Base-by-base conservation (phyloP, 1,140 invertebrate species). In the Drosophila virilis region DNA sequence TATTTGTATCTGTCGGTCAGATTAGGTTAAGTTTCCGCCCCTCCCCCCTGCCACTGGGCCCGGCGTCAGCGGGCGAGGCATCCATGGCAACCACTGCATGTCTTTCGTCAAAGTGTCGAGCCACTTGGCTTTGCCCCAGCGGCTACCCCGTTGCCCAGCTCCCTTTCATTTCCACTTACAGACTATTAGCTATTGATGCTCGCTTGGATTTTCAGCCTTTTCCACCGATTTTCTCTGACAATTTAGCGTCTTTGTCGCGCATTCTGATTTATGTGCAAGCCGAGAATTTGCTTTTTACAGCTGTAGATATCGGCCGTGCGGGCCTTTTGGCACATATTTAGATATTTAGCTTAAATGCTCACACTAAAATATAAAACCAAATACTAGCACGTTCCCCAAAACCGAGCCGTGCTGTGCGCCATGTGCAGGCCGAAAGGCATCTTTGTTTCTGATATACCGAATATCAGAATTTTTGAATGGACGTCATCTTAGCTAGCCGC, bases 1-100 rank as follows among this genome's bases (percentile, higher is more conserved):
- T 88, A 88, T 88, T 88, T 88, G 84, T 88, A 88, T 88, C 84
- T 88, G 84, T 88, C 84, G 84, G 84, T 84, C 84, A 88, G 83
- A 88, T 88, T 88, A 78, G 83, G 82, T 88, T 86, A 86, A 86
- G 71, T 83, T 77, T 65, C 72, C 68, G 54, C 61, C 59, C 55
- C 69, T 54, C 38, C 17, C 22, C 22, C 22, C 22, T 22, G 22
- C 22, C 22, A 22, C 3, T 22, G 22, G 22, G 22, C 3, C 62
- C 32, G 2, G 8, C 38, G 13, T 66, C n/a, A 15, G 22, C 40
- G 8, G 40, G 5, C 40, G 10, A 5, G 33, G 54, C 62, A 60
- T 67, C 48, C 60, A 65, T 68, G 68, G 71, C 71, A 74, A 57
- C 72, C 76, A 71, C 79, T 88, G 83, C 73, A 81, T 88, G 83